Conservation (phyloP, 2,797 vertebrate species). For the Micromesistius poutassou region DNA sequence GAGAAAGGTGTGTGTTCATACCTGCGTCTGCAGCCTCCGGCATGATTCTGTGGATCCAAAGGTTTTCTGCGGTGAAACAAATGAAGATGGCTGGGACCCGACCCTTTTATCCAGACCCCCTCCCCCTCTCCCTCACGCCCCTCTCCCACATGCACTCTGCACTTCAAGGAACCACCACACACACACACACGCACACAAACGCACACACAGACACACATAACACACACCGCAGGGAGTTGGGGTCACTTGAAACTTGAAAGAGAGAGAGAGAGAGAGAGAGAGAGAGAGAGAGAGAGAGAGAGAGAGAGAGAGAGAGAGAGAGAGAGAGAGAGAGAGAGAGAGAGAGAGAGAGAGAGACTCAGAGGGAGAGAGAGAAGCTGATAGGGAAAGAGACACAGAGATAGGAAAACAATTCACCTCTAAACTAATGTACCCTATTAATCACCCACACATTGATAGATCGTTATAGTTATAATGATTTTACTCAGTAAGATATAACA, state of each 20-base stretch:
- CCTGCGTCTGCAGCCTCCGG: slow-evolving; percentile 61
- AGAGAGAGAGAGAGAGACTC: not conserved
- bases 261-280: not conserved
- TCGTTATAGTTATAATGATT: not conserved
- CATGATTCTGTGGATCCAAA: slow-evolving; percentile 63
- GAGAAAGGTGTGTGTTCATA: slow-evolving; percentile 45
- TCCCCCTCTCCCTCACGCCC: not conserved
- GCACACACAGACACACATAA: slow-evolving; percentile 8
- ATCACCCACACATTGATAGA: not conserved
- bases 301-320: not conserved
- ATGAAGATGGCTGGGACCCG: slow-evolving; percentile 52
- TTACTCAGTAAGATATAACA: not conserved
- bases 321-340: not conserved
- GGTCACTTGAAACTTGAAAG: not conserved
- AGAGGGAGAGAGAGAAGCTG: not conserved
- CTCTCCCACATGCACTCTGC: not conserved
- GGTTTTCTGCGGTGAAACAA: slow-evolving; percentile 59
- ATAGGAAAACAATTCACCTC: not conserved
- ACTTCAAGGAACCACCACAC: not conserved
- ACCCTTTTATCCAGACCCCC: slow-evolving; percentile 70
- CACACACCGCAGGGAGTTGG: not conserved
- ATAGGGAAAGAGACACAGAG: not conserved
- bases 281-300: slow-evolving; percentile 2
- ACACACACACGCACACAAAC: not conserved
- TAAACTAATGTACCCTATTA: not conserved